Conservation (phyloP, 2,888 invertebrate species). For the Ligdia adustata region DNA sequence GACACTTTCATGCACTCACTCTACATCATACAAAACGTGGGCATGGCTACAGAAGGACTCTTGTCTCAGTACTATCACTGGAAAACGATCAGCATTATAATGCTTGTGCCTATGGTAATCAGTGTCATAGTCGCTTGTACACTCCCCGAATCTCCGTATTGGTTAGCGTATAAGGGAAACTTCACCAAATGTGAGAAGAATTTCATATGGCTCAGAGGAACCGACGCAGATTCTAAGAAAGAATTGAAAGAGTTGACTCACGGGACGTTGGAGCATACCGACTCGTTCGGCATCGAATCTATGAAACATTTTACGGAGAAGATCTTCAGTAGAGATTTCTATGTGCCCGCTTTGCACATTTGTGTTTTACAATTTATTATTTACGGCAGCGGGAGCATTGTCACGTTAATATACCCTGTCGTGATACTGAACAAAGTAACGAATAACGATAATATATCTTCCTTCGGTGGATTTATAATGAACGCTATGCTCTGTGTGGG, state of each 20-base stretch:
- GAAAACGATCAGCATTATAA: slow-evolving; percentile 31
- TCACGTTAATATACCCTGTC: slow-evolving; percentile 5
- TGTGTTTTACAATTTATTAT: background rate
- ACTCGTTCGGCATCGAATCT: background rate
- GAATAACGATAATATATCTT: background rate
- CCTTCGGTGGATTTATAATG: slow-evolving; percentile 5
- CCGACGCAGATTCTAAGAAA: slow-evolving; percentile 20
- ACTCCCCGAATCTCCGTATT: slow-evolving; percentile 40
- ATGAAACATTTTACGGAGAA: background rate
- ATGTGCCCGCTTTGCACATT: slow-evolving; percentile 4
- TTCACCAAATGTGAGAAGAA: slow-evolving; percentile 28
- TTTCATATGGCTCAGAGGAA: slow-evolving; percentile 34
- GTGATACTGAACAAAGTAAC: slow-evolving; percentile 3
- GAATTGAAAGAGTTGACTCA: slow-evolving; percentile 25
- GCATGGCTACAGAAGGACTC: slow-evolving; percentile 26
- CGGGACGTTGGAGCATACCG: slow-evolving; percentile 2
- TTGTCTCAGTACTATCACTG: slow-evolving; percentile 32
- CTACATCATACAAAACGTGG: slow-evolving; percentile 12
- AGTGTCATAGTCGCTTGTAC: slow-evolving; percentile 20
- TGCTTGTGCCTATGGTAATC: slow-evolving; percentile 27
- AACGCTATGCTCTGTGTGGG: slow-evolving; percentile 3
- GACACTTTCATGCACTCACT: slow-evolving; percentile 22
- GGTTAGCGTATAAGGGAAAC: slow-evolving; percentile 37
- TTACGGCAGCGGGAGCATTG: slow-evolving; percentile 7
- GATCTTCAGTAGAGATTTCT: slow-evolving; percentile 4